These are phyloP conservation scores for Oryzias celebensis DNA, from an alignment of 2,113 vertebrate genomes.

Conservation along the genomic window DNA sequence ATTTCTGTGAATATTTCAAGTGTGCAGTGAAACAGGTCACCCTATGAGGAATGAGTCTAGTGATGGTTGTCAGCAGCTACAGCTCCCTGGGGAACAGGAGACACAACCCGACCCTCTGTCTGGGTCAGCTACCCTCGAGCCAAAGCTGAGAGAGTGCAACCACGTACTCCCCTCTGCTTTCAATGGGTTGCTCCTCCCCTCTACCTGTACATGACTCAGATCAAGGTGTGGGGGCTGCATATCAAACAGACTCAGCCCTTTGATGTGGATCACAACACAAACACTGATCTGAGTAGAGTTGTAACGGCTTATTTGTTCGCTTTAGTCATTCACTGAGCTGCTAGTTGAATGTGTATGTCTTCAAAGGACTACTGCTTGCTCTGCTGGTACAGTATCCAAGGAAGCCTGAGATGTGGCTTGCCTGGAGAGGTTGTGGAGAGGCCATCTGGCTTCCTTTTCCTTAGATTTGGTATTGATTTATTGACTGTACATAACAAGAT, in stretches of 20 bases:
- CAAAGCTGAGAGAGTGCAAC: slow-evolving; percentile 58
- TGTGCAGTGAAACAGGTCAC: slow-evolving; percentile 43
- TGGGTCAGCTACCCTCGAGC: slow-evolving; percentile 74
- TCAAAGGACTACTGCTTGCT: slow-evolving; percentile 75
- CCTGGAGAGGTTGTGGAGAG: slow-evolving; percentile 55
- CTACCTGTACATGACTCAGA: slow-evolving; percentile 76
- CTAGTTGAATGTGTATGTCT: slow-evolving; percentile 79
- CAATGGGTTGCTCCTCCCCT: slow-evolving; percentile 74
- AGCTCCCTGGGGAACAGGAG: slow-evolving; percentile 68
- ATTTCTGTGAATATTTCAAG: slow-evolving; percentile 37
- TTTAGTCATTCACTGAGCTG: slow-evolving; percentile 82
- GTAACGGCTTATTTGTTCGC: slow-evolving; percentile 85
- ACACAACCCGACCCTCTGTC: slow-evolving; percentile 71
- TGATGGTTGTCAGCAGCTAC: slow-evolving; percentile 46
- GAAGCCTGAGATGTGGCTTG: slow-evolving; percentile 64
- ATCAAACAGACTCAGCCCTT: slow-evolving; percentile 80
- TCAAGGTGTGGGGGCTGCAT: slow-evolving; percentile 80
- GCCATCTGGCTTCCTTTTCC: slow-evolving; percentile 81
- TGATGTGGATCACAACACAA: slow-evolving; percentile 83
- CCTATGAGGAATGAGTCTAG: slow-evolving; percentile 56
- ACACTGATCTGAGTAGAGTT: slow-evolving; percentile 78
- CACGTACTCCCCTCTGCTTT: slow-evolving; percentile 61
- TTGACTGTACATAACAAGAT: slow-evolving; percentile 78
- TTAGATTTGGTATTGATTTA: slow-evolving; percentile 82
- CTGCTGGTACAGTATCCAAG: slow-evolving; percentile 75